Evolutionary conservation across 2,113 vertebrate species (phyloP), one percentile per base, ranked within the genome.

Genomic region (Turnix velox): DNA sequence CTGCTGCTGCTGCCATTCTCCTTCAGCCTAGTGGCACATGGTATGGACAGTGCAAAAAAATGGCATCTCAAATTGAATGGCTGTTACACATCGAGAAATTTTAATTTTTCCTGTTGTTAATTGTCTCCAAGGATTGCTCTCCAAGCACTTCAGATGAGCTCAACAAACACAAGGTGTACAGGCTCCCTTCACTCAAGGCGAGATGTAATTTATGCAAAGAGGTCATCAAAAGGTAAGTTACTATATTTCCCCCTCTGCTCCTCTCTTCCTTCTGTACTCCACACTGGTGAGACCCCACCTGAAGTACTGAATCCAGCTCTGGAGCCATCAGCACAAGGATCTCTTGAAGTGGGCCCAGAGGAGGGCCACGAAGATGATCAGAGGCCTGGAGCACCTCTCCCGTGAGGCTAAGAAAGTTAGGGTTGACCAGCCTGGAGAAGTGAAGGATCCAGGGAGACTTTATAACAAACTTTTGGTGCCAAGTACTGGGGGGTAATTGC

Each of bases 381-480:
- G 30, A 48, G 33, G 31, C 31, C 3, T 37, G 17, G 58, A 72
- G 1, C 30, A 31, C 31, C 35, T 63, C 25, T 30, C 9, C 35
- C 31, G 1, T 63, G 31, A 72, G 57, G 17, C 40, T 71, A 54
- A 45, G 28, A 67, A 22, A 52, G 14, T 15, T 45, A n/a, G 28
- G 27, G 9, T n/a, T 86, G 22, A 33, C 59, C 39, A 19, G 39
- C n/a, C 46, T 39, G 31, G 25, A 87, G 14, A 75, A 49, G 25
- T n/a, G 22, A 39, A 40, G 58, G 30, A 33, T 48, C 18, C 0
- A 0, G 20, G 35, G 8, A 63, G 14, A 79, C 30, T 18, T 42
- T 27, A 28, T 2, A 5, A 23, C 2, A 5, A n/a, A n/a, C n/a
- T n/a, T n/a, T n/a, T n/a, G n/a, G 20, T 24, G 55, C 13, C 3